These are phyloP conservation scores for Gorsachius magnificus DNA, from an alignment of 2,797 vertebrate species.

Conservation along the genomic window DNA sequence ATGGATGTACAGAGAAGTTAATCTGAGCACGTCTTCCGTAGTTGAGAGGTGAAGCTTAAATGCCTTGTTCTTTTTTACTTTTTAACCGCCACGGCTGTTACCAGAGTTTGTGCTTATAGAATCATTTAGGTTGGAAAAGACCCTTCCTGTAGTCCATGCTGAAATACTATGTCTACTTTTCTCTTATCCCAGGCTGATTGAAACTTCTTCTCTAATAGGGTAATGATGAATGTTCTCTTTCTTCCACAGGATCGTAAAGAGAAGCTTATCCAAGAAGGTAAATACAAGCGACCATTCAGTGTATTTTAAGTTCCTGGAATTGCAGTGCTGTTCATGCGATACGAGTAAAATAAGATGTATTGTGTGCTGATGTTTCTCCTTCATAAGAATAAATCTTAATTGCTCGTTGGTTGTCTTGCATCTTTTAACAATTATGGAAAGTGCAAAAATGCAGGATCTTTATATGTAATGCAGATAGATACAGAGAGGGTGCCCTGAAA, in stretches of 20 bases:
- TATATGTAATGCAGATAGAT: neutral
- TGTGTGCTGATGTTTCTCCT: neutral
- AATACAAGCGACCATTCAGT: slow-evolving; percentile 67
- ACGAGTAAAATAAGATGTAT: slow-evolving; percentile 14
- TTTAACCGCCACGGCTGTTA: neutral
- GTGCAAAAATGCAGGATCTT: neutral
- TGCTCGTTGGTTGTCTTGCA: neutral
- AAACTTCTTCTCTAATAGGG: neutral
- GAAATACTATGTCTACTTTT: neutral
- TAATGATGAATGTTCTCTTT: slow-evolving; percentile 16
- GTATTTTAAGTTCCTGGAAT: slow-evolving; percentile 74
- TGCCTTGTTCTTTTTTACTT: neutral
- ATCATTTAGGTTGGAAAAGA: neutral
- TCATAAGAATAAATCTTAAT: slow-evolving; percentile 67
- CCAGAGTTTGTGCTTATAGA: neutral
- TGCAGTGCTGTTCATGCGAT: neutral
- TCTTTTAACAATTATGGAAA: neutral
- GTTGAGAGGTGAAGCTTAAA: neutral
- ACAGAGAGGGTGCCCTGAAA: neutral
- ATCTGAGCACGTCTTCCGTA: neutral
- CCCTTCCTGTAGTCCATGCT: neutral
- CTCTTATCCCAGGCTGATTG: neutral
- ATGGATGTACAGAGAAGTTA: neutral
- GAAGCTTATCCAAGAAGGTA: slow-evolving; percentile 83
- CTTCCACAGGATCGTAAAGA: slow-evolving; percentile 84